A percentile compares a stretch with the other conserved stretches of the same genome.
phyloP scores from a whole-genome alignment of 2,113 vertebrate genomes.

The Phaethon lepturus region DNA sequence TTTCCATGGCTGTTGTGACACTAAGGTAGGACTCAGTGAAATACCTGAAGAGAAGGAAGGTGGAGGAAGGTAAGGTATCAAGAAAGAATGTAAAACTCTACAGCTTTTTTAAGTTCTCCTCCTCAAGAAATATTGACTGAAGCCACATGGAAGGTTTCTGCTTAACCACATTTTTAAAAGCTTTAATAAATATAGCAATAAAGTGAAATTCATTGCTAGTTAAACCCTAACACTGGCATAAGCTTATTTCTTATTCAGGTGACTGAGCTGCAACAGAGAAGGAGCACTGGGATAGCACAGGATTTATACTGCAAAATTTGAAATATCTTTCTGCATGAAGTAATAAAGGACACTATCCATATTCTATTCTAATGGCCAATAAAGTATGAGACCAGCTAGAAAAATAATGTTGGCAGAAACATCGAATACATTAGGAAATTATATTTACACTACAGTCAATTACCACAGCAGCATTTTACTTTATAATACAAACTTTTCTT shows the following conservation, averaged over 20 bases:
- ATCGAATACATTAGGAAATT: constrained; percentile 41
- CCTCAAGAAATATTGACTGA: constrained; percentile 67
- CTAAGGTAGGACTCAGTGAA: background rate
- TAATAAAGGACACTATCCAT: constrained; percentile 61
- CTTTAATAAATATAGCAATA: constrained; percentile 77
- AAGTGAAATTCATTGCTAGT: constrained; percentile 75
- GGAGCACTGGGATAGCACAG: background rate
- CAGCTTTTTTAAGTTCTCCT: constrained; percentile 5
- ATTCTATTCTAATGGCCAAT: constrained; percentile 68
- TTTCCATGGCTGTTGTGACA: background rate
- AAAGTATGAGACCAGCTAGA: constrained; percentile 54
- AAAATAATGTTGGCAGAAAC: constrained; percentile 55
- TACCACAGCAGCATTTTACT: constrained; percentile 48
- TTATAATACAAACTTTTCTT: constrained; percentile 49
- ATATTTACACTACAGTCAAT: constrained; percentile 57
- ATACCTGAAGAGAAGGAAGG: background rate
- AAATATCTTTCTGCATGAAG: constrained; percentile 66
- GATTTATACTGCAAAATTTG: constrained; percentile 67
- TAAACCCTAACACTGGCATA: constrained; percentile 62
- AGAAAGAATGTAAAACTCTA: background rate
- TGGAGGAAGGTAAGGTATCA: background rate
- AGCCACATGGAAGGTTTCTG: constrained; percentile 47
- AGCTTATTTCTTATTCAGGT: constrained; percentile 73
- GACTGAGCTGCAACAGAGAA: constrained; percentile 45
- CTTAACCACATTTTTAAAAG: constrained; percentile 68